Base-by-base conservation (phyloP, 2,888 invertebrate species). In the Philereme transversata region DNA sequence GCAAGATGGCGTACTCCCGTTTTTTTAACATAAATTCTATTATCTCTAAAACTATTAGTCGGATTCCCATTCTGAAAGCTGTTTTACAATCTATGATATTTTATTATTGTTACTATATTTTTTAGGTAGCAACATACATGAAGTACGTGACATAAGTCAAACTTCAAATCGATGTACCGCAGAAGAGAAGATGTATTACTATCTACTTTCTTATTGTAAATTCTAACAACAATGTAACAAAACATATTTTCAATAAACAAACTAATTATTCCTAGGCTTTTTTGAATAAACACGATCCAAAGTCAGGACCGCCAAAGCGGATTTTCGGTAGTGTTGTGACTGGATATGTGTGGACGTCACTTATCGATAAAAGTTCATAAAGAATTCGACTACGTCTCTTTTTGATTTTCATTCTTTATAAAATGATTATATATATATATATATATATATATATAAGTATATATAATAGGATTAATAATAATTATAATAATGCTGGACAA, bases 161-260 rank as follows among this genome's bases (percentile, higher is more conserved):
- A 8, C 43, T 56, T 5, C 49, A 47, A 43, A 48, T 56, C 40
- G 49, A 44, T 11, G 48, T 48, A 34, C 49, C 55, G 7, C 48
- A 48, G 8, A 40, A 40, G 40, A 1, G 40, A 40, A 40, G 40
- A 40, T 40, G 40, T 40, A 40, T 40, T 40, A 40, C 40, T 40
- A 40, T 8, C 40, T 40, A 40, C 40, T 40, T 40, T 40, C 40
- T 7, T 40, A 40, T 40, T 40, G 40, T 40, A 40, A 5, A 40
- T 40, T 7, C 5, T 40, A 40, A 40, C 40, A 40, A 40, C 40
- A 7, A 40, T 40, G 40, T 8, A 7, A 7, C 8, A 40, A 40
- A 40, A 40, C 8, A 40, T 40, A 40, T 40, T 40, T 40, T 40
- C 40, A 8, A 40, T 40, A 40, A 22, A 22, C 22, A 22, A 22